A percentile compares a stretch with the other conserved stretches of the same genome.
Evolutionary conservation across 2,797 vertebrate species (phyloP).

Genomic region (Otus scops): DNA sequence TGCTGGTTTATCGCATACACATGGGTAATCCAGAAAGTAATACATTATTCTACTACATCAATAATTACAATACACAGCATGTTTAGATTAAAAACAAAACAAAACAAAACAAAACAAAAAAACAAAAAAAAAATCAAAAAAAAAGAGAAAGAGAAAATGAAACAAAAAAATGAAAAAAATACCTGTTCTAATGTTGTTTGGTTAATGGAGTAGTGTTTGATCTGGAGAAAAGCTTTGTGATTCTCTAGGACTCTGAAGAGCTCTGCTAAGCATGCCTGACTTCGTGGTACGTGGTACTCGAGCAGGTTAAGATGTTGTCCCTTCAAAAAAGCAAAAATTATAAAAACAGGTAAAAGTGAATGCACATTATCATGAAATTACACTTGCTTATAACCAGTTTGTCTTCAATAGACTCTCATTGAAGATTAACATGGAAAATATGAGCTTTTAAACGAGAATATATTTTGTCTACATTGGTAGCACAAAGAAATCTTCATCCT

Average conservation of each 20-base stretch:
- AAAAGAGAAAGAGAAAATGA: not conserved
- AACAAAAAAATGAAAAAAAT: not conserved
- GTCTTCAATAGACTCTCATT: not conserved
- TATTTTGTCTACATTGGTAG: not conserved
- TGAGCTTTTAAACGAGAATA: not conserved
- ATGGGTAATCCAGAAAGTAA: not conserved
- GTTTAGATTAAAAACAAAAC: not conserved
- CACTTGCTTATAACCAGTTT: not conserved
- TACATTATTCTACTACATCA: not conserved
- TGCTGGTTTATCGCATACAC: not conserved
- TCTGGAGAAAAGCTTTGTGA: conserved; percentile 50
- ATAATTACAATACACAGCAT: not conserved
- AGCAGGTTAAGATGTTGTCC: conserved; percentile 66
- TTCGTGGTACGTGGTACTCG: conserved; percentile 60
- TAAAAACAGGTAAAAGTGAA: not conserved
- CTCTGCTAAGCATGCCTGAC: conserved; percentile 57
- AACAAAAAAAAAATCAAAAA: no score
- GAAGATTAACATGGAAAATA: not conserved
- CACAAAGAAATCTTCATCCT: not conserved
- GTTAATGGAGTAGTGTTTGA: conserved; percentile 69
- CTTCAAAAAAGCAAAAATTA: conserved; percentile 19
- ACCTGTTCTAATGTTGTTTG: conserved; percentile 76
- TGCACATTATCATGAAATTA: not conserved
- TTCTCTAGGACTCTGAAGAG: conserved; percentile 71
- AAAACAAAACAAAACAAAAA: no score